Evolutionary conservation across 2,113 vertebrate genomes (phyloP).

Genomic region (Myiopsitta monachus): DNA sequence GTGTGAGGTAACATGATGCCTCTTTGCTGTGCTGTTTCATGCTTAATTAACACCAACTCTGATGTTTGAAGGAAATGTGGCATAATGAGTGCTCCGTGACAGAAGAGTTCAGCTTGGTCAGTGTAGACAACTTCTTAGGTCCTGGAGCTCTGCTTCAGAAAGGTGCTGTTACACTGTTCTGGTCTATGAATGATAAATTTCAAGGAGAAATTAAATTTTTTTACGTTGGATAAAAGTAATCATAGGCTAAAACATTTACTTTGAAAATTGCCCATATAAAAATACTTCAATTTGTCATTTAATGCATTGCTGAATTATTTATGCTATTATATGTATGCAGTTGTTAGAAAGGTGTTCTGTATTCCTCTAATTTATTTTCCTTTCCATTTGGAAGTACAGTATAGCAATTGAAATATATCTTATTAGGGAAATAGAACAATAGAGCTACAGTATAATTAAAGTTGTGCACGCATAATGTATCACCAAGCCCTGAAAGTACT

Average conservation of each 20-base stretch:
- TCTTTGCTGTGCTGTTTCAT: background rate
- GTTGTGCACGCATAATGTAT: background rate
- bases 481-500: background rate
- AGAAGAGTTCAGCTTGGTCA: background rate
- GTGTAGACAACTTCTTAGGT: background rate
- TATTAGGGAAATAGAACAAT: background rate
- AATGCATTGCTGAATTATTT: conserved; percentile 17
- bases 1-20: background rate
- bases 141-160: background rate
- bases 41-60: conserved; percentile 32
- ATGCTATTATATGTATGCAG: background rate
- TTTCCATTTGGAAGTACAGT: background rate
- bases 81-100: background rate
- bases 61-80: background rate
- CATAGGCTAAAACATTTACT: background rate
- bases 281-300: background rate
- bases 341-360: background rate
- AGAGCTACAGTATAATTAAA: background rate
- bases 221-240: background rate
- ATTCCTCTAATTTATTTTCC: conserved; percentile 25
- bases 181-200: background rate
- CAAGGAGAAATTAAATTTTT: background rate
- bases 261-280: background rate
- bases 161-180: background rate
- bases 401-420: background rate